Percentiles rank a stretch among this genome's conserved stretches.
Conservation (phyloP, 2,113 vertebrate species). For the Alligator sinensis region DNA sequence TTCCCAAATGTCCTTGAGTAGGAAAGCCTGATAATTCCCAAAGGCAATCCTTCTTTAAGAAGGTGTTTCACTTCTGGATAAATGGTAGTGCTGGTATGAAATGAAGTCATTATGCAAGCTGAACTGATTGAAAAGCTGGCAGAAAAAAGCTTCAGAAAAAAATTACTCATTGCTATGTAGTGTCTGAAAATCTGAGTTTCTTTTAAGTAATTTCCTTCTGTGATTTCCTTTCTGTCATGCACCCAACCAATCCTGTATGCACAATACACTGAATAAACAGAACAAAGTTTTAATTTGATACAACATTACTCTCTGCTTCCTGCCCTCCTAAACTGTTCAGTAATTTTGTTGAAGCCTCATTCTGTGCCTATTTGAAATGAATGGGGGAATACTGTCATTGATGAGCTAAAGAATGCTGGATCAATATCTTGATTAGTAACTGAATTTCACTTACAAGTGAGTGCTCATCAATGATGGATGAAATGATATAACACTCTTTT, state of each 20-base stretch:
- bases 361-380: fast-evolving
- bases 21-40: neutral
- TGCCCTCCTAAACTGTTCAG: neutral
- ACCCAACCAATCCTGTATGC: neutral
- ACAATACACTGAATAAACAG: neutral
- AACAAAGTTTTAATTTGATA: neutral
- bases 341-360: neutral
- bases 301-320: neutral
- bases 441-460: neutral
- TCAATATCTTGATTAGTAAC: neutral
- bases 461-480: neutral
- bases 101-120: slow-evolving; percentile 37
- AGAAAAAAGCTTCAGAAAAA: slow-evolving; percentile 3
- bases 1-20: slow-evolving; percentile 25
- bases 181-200: neutral
- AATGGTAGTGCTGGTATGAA: slow-evolving; percentile 54
- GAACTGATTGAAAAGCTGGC: slow-evolving; percentile 20
- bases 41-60: slow-evolving; percentile 21
- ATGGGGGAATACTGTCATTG: neutral
- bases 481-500: fast-evolving
- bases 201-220: neutral
- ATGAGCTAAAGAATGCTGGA: fast-evolving
- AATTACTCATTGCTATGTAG: neutral
- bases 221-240: neutral
- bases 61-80: slow-evolving; percentile 61